Base-by-base conservation (phyloP, 2,888 invertebrate genomes). In the Leptopilina myrica region DNA sequence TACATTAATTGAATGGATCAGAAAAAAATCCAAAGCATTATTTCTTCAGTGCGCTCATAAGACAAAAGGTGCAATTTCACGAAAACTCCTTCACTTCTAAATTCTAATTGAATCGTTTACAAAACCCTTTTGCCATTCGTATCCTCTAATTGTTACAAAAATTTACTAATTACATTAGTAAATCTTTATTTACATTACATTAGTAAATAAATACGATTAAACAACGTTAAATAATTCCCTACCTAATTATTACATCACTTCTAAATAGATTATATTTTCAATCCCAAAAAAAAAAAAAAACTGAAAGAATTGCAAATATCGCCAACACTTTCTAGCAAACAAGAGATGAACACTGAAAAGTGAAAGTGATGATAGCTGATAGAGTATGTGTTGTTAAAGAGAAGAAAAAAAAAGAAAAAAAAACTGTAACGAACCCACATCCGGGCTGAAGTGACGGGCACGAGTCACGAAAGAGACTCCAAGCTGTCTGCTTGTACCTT, bases 401-500 rank as follows among this genome's bases (percentile, higher is more conserved):
- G 33, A 33, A 33, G 33, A 33, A 33, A 33, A 33, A 33, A 33
- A 33, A 33, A 14, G n/a, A n/a, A 49, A 73, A 53, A 56, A 14
- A 73, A 56, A 73, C 56, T 73, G 26, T 69, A 69, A 69, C 53
- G 69, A 69, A 69, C 26, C 53, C 49, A n/a, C 53, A 56, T 53
- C 73, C 56, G 53, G 73, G 56, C 33, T 53, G 56, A 33, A 73
- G 56, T 73, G 73, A 73, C 69, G 79, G 56, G 81, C 81, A 80
- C 85, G 80, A 73, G 76, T 84, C 82, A 78, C 82, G 80, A 80
- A 84, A 81, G 81, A 85, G 89, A 89, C 89, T 89, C 89, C 89
- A 89, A 89, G 90, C 90, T 89, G 90, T 90, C 90, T 90, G 90
- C 90, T 90, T 90, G 90, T 86, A 85, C 86, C 85, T 86, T 85